These are phyloP conservation scores for Zootoca vivipara DNA, from an alignment of 2,113 vertebrate genomes.

Conservation along the genomic window DNA sequence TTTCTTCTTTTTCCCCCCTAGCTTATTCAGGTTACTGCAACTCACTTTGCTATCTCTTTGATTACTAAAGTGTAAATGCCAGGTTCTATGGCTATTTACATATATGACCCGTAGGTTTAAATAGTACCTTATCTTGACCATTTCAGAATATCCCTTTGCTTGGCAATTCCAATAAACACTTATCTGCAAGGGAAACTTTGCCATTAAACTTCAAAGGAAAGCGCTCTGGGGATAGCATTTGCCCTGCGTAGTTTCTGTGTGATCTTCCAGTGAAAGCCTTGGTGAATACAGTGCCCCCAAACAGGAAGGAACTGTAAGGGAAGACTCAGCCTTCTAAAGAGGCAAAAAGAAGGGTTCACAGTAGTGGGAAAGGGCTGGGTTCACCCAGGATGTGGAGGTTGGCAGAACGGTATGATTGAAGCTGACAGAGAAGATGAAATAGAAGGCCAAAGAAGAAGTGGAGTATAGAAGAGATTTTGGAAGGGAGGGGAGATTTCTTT, in stretches of 20 bases:
- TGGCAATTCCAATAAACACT: background rate
- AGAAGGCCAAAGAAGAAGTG: background rate
- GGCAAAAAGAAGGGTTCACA: background rate
- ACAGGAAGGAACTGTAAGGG: background rate
- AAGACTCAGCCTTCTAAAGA: background rate
- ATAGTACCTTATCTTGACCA: background rate
- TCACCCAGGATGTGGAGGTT: background rate
- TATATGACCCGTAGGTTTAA: background rate
- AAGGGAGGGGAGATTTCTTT: background rate
- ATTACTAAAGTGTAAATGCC: background rate
- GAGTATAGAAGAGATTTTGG: background rate
- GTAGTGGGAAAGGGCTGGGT: background rate
- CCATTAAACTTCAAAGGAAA: background rate
- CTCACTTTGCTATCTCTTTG: conserved; percentile 4
- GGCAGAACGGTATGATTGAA: background rate
- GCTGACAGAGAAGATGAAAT: background rate
- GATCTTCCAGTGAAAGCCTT: background rate
- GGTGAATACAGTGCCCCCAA: background rate
- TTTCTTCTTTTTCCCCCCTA: background rate
- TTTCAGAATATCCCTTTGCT: background rate
- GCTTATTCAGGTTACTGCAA: background rate
- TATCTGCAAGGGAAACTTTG: background rate
- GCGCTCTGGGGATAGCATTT: background rate
- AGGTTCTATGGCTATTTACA: background rate
- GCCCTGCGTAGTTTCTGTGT: background rate